These are phyloP conservation scores for Argentina silus DNA, from an alignment of 2,797 vertebrate species.

Conservation along the genomic window DNA sequence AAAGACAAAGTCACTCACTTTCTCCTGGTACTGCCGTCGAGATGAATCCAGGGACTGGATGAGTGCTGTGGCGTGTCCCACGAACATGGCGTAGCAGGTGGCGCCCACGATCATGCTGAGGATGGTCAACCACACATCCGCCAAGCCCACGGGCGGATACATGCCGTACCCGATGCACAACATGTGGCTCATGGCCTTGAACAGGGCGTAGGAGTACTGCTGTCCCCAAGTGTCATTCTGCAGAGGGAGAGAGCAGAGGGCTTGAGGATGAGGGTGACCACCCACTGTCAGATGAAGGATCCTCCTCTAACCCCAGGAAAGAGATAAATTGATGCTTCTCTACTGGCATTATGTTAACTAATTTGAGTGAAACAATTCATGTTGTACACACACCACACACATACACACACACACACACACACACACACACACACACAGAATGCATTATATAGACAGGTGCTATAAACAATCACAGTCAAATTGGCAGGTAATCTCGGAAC, in stretches of 20 bases:
- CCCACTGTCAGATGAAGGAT: too few species aligned
- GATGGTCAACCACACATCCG: slow-evolving; percentile 98
- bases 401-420: too few species aligned
- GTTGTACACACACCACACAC: too few species aligned
- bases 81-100: slow-evolving; percentile 99
- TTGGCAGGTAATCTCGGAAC: too few species aligned
- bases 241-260: slow-evolving; percentile 2
- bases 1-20: slow-evolving; percentile 80
- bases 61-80: slow-evolving; percentile 96
- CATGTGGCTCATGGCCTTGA: slow-evolving; percentile 99
- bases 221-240: slow-evolving; percentile 98
- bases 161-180: slow-evolving; percentile 97
- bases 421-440: too few species aligned
- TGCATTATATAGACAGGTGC: too few species aligned
- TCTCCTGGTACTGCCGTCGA: slow-evolving; percentile 96
- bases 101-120: slow-evolving; percentile 99
- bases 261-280: too few species aligned
- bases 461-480: too few species aligned
- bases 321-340: too few species aligned
- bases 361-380: too few species aligned
- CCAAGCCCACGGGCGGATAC: slow-evolving; percentile 94
- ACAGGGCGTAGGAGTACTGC: slow-evolving; percentile 97
- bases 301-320: too few species aligned
- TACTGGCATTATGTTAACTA: too few species aligned
- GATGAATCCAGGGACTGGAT: slow-evolving; percentile 98